Conservation (phyloP, 2,797 vertebrate genomes). For the Parotocinclus haroldoi region DNA sequence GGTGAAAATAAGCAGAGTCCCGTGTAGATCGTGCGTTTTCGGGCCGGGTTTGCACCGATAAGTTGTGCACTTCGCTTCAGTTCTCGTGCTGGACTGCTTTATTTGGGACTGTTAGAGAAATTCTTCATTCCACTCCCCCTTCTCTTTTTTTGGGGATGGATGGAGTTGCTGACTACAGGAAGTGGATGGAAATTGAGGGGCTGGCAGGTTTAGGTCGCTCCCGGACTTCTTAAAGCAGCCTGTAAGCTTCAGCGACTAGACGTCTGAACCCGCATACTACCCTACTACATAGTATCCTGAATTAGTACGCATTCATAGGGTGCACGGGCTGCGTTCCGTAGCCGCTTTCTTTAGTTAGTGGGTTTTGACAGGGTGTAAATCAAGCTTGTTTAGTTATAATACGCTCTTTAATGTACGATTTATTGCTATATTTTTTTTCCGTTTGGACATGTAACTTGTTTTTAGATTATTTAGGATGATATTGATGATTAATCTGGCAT, state of each 20-base stretch:
- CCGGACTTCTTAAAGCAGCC: background rate
- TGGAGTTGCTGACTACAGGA: slow-evolving; percentile 69
- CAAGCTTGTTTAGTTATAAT: no score
- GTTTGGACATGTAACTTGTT: no score
- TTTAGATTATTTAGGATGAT: no score
- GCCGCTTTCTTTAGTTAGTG: no score
- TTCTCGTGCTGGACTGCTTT: slow-evolving; percentile 51
- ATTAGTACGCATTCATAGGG: no score
- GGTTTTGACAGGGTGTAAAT: no score
- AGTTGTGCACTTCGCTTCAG: slow-evolving; percentile 21
- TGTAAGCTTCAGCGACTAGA: background rate
- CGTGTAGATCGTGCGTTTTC: background rate
- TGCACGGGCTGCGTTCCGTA: no score
- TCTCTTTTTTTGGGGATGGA: slow-evolving; percentile 42
- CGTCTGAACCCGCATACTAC: no score
- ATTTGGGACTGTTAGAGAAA: slow-evolving; percentile 59
- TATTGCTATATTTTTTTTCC: no score
- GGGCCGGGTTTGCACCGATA: background rate
- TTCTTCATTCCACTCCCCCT: slow-evolving; percentile 53
- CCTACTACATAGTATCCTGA: no score
- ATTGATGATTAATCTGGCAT: no score
- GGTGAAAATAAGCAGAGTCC: background rate
- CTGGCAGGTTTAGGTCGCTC: slow-evolving; percentile 56
- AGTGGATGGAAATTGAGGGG: slow-evolving; percentile 67
- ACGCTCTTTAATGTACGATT: no score